These are phyloP conservation scores for Caenorhabditis panamensis DNA, from an alignment of 2,888 invertebrate genomes.

Conservation along the genomic window DNA sequence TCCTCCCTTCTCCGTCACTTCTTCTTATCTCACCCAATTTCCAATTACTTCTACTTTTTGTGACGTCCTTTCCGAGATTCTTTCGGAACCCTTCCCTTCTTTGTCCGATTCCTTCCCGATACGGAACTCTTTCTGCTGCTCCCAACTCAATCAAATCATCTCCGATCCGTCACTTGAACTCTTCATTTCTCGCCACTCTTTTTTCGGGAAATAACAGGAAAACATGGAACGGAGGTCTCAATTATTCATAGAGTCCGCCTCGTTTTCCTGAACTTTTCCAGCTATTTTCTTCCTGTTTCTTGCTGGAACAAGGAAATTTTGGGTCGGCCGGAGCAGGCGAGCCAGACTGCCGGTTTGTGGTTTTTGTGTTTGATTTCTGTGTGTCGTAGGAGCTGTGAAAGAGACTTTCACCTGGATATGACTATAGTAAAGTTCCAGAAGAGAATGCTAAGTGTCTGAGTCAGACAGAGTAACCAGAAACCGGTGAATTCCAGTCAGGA, in stretches of 20 bases:
- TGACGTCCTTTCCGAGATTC: not conserved
- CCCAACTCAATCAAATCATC: not conserved
- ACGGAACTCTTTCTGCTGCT: not conserved
- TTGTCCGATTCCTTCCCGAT: not conserved
- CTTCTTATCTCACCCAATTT: constrained; percentile 4
- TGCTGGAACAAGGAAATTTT: not conserved
- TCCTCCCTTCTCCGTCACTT: not conserved
- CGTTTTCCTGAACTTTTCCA: not conserved
- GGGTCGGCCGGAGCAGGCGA: no score
- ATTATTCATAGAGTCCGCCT: not conserved
- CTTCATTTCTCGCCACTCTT: constrained; percentile 1
- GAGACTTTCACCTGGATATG: no score
- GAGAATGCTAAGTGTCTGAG: no score
- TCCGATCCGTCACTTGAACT: constrained; percentile 1
- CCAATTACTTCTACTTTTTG: constrained; percentile 2
- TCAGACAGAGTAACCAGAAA: no score
- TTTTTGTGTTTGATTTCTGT: no score
- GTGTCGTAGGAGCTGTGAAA: no score
- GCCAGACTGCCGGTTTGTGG: no score
- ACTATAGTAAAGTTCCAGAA: no score
- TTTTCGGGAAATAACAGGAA: not conserved
- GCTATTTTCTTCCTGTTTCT: not conserved
- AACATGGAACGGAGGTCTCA: constrained; percentile 1
- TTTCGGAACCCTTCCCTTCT: not conserved
- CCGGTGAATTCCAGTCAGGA: no score